These are phyloP conservation scores for Ia io DNA, from an alignment of 2,113 vertebrate species.

Conservation along the genomic window DNA sequence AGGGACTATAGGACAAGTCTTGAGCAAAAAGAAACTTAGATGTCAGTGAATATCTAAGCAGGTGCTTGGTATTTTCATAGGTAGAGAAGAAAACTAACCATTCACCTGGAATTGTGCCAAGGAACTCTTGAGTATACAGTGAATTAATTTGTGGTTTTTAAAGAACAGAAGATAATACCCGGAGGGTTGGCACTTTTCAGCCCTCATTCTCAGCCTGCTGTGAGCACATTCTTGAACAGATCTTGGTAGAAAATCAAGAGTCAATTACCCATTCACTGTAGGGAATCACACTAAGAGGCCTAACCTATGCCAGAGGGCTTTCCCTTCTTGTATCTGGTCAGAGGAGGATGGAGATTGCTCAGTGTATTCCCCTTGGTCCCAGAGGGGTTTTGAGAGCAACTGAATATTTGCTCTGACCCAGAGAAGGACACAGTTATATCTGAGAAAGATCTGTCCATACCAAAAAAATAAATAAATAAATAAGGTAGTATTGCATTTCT, in stretches of 20 bases:
- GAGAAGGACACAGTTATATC: not conserved
- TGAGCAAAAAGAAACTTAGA: not conserved
- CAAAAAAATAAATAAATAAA: not conserved
- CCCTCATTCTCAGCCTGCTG: not conserved
- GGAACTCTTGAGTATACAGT: not conserved
- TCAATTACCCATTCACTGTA: not conserved
- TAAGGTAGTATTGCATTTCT: not conserved
- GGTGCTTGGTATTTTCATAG: not conserved
- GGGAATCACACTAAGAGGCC: not conserved
- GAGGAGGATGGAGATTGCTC: not conserved
- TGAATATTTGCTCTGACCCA: not conserved
- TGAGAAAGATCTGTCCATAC: not conserved
- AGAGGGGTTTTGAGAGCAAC: not conserved
- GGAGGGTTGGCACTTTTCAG: not conserved
- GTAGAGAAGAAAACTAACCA: not conserved
- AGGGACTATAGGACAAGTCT: not conserved
- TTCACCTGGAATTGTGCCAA: not conserved
- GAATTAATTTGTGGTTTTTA: not conserved
- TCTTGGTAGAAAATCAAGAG: not conserved
- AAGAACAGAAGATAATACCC: not conserved
- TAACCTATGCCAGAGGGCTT: not conserved
- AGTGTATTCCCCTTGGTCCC: not conserved
- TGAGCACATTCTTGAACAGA: not conserved
- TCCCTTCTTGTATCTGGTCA: not conserved
- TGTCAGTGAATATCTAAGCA: not conserved